Evolutionary conservation across 2,113 vertebrate species (phyloP), one percentile per base, ranked within the genome.

Genomic region (Indri indri): DNA sequence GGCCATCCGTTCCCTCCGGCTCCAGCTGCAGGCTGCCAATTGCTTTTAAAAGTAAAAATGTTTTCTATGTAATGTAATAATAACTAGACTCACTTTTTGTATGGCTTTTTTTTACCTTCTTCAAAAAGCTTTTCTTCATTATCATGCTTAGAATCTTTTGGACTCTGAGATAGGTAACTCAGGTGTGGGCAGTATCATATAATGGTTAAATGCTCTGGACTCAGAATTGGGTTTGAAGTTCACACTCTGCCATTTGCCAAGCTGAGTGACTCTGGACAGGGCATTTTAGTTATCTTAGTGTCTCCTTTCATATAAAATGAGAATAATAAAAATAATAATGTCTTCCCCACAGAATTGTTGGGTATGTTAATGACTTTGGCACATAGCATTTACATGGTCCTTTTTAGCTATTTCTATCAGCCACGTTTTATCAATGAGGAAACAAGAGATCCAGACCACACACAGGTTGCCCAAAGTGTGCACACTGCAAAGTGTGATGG

Each of bases 11-110:
- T 71, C 50, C 14, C 30, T 54, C 45, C 4, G n/a, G 37, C 27
- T 12, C 47, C 73, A 63, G 73, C 73, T 94, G 45, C 5, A 73
- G 90, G 70, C 1, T 74, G 85, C 25, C 68, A 83, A 95, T 11
- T 30, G n/a, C 37, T 96, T 89, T 90, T 83, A 76, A 90, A 93
- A 90, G 2, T 54, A 42, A 92, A 89, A 90, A 88, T 79, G 40
- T 37, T 90, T 95, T 65, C 52, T 40, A 96, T 73, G 70, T 54
- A 85, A 34, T 74, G 50, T 17, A 59, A 14, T 50, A n/a, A 74
- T 52, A 65, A 80, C n/a, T 84, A 91, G 20, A 81, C 76, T 85
- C 73, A 68, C 57, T 22, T 91, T 87, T 47, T 74, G 5, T n/a
- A 66, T 40, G 68, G 52, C 22, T 50, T 37, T 85, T 37, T 85